phyloP scores from a whole-genome alignment of 2,797 vertebrate species.

The Eulemur rubriventer region DNA sequence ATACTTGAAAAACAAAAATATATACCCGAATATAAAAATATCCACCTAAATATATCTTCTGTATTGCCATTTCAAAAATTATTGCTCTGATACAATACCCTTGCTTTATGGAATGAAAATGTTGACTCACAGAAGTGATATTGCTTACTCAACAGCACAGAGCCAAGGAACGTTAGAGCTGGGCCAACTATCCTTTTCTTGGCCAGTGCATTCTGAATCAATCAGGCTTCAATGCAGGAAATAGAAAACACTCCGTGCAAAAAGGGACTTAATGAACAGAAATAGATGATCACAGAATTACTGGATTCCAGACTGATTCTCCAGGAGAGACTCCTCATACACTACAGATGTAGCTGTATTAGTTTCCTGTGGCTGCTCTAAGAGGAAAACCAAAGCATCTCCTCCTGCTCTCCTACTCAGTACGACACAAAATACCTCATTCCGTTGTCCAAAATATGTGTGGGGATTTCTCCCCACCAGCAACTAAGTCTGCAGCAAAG shows the following conservation, averaged over 20 bases:
- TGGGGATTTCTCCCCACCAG: background rate
- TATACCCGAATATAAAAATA: background rate
- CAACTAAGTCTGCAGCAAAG: background rate
- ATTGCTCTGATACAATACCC: background rate
- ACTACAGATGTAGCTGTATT: background rate
- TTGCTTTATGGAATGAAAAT: background rate
- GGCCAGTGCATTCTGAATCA: background rate
- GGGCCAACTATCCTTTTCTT: background rate
- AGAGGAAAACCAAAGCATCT: background rate
- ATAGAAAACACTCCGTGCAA: background rate
- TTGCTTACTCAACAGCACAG: background rate
- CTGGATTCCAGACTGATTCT: background rate
- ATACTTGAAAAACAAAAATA: background rate
- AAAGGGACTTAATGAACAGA: background rate
- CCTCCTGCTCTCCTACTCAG: background rate
- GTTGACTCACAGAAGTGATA: background rate
- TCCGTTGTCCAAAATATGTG: background rate
- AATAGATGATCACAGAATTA: background rate
- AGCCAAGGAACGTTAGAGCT: background rate
- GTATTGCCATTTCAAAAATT: background rate
- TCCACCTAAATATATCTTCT: background rate
- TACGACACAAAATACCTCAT: background rate
- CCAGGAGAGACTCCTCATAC: background rate
- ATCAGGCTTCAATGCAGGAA: background rate
- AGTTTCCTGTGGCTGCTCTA: background rate